phyloP scores from a whole-genome alignment of 2,797 vertebrate species.

The Hipposideros larvatus region DNA sequence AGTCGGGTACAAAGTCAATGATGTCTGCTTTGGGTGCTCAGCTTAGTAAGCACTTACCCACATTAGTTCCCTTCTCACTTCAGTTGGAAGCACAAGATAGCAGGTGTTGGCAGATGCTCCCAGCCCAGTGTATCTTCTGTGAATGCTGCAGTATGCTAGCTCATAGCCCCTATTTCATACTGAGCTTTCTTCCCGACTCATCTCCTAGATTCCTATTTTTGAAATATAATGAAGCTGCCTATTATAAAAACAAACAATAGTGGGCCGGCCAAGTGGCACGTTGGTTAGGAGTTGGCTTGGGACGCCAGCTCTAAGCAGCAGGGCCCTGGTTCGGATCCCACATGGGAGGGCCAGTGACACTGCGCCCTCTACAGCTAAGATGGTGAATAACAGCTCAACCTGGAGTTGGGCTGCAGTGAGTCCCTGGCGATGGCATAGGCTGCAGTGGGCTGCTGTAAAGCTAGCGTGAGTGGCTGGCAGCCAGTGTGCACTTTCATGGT shows the following conservation, averaged over 20 bases:
- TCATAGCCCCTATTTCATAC: neutral
- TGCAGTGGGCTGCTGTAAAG: too few relatives aligned
- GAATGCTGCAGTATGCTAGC: fast-evolving
- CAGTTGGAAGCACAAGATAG: neutral
- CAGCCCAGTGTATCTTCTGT: neutral
- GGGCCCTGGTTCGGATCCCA: too few relatives aligned
- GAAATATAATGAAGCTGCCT: neutral
- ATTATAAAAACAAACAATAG: neutral
- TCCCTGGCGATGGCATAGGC: too few relatives aligned
- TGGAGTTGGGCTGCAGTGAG: too few relatives aligned
- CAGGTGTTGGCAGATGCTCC: neutral
- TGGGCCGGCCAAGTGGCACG: too few relatives aligned
- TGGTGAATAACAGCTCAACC: too few relatives aligned
- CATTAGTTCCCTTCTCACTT: neutral
- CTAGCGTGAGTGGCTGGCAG: too few relatives aligned
- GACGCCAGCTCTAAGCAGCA: too few relatives aligned
- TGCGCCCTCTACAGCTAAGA: too few relatives aligned
- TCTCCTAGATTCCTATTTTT: neutral
- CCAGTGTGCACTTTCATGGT: too few relatives aligned
- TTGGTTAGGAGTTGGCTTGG: too few relatives aligned
- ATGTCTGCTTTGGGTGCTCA: neutral
- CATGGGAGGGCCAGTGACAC: too few relatives aligned
- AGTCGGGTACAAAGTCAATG: neutral
- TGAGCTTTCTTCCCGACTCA: neutral
- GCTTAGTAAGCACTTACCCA: neutral